Base-by-base conservation (phyloP, 1,140 invertebrate genomes). In the Phenacoccus solenopsis region DNA sequence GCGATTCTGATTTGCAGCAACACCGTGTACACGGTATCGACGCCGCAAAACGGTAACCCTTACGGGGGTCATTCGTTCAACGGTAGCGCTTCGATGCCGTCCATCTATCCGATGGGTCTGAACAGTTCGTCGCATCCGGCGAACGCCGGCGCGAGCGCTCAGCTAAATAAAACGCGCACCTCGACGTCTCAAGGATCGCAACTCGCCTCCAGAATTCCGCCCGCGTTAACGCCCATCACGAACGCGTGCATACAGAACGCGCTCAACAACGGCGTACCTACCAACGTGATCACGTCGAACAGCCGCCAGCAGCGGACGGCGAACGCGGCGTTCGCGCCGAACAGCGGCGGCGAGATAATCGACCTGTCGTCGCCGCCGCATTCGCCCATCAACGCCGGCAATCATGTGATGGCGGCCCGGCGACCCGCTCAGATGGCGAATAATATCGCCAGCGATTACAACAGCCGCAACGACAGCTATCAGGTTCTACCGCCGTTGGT, bases 301-400 rank as follows among this genome's bases (percentile, higher is more conserved):
- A 59, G 4, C 20, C 16, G 56, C 20, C 4, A 16, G 12, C 59
- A 64, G 9, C 59, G 25, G 3, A 10, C 22, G 10, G 10, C 59
- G 25, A n/a, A n/a, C n/a, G 5, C 59, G 25, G 56, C 56, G 4
- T 5, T 22, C 5, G 21, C 56, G 20, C 59, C 10, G 59, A 64
- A 69, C 35, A 70, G 35, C 25, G 73, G 72, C 20, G 61, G 67
- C 12, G 77, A 76, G n/a, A 75, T 76, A 0, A 76, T 77, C 27
- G 76, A 77, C 64, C 68, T 77, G 12, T 76, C 76, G 10, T 75
- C 76, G 5, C 75, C 76, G 5, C 76, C 75, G 4, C 75, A 75
- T 59, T 76, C 76, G 1, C 75, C 75, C n/a, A n/a, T 1, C 76
- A 77, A 57, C 71, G 72, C 35, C 30, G 32, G 67, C 21, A 10